Conservation (phyloP, 2,113 vertebrate genomes). For the Myrmecophaga tridactyla region DNA sequence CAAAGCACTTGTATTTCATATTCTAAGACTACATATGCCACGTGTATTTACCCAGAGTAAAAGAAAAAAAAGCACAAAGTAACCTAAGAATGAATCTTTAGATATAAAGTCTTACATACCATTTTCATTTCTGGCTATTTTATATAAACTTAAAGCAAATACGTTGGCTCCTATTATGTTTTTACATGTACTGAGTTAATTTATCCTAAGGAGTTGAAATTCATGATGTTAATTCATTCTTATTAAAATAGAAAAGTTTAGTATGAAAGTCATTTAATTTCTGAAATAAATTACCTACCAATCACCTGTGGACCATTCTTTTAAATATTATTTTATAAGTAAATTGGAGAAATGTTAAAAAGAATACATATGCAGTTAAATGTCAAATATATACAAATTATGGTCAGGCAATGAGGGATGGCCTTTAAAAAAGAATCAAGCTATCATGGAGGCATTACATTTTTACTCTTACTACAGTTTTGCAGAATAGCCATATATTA, state of each 20-base stretch:
- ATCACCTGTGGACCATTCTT: neutral
- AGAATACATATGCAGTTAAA: neutral
- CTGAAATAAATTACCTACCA: neutral
- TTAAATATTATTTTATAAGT: neutral
- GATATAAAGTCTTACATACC: neutral
- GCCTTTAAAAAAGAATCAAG: neutral
- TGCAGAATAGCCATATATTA: neutral
- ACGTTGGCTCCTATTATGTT: neutral
- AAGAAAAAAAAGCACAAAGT: neutral
- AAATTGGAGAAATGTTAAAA: neutral
- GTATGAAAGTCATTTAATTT: constrained; percentile 34
- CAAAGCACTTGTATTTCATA: constrained; percentile 74
- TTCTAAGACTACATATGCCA: constrained; percentile 63
- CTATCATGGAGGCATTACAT: neutral
- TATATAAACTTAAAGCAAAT: neutral
- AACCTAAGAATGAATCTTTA: neutral
- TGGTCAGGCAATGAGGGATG: neutral
- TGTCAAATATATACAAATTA: neutral
- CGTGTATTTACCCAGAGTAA: constrained; percentile 50
- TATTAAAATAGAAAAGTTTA: neutral
- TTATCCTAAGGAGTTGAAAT: neutral
- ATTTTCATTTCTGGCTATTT: neutral
- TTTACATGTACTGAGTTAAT: neutral
- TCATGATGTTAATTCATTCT: neutral
- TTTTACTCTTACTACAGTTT: neutral